phyloP scores from a whole-genome alignment of 2,113 vertebrate genomes.

The Anguilla rostrata region DNA sequence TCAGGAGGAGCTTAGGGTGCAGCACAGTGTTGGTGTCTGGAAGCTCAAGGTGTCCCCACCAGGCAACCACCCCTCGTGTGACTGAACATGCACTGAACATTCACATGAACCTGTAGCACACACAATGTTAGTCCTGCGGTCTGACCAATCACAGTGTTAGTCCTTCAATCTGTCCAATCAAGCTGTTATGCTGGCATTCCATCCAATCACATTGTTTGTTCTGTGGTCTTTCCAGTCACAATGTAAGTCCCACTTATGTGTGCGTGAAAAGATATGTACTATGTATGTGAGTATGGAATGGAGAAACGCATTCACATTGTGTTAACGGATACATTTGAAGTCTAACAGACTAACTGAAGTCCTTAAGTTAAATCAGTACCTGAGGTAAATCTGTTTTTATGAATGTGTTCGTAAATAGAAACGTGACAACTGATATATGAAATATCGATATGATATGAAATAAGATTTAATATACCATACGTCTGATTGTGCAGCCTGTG shows the following conservation, averaged over 20 bases:
- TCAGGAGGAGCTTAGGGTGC: not conserved
- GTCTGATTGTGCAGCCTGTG: constrained; percentile 3
- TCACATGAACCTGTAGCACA: not conserved
- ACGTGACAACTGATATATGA: not conserved
- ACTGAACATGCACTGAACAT: not conserved
- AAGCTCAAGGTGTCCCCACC: not conserved
- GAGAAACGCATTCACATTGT: too few species aligned
- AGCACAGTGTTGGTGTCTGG: not conserved
- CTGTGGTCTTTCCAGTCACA: too few species aligned
- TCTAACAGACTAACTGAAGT: too few species aligned
- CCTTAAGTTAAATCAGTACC: too few species aligned
- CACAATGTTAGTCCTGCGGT: not conserved
- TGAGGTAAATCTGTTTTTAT: too few species aligned
- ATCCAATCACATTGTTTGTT: too few species aligned
- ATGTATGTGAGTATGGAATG: too few species aligned
- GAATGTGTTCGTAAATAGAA: too few species aligned
- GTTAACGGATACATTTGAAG: too few species aligned
- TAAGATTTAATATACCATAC: not conserved
- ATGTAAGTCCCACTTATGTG: too few species aligned
- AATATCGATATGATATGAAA: not conserved
- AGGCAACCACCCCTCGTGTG: not conserved
- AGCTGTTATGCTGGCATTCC: too few species aligned
- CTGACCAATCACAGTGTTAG: not conserved
- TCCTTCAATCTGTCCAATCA: not conserved
- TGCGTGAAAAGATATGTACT: too few species aligned